phyloP scores from a whole-genome alignment of 2,888 invertebrate species.

The Protodeltote pygarga region DNA sequence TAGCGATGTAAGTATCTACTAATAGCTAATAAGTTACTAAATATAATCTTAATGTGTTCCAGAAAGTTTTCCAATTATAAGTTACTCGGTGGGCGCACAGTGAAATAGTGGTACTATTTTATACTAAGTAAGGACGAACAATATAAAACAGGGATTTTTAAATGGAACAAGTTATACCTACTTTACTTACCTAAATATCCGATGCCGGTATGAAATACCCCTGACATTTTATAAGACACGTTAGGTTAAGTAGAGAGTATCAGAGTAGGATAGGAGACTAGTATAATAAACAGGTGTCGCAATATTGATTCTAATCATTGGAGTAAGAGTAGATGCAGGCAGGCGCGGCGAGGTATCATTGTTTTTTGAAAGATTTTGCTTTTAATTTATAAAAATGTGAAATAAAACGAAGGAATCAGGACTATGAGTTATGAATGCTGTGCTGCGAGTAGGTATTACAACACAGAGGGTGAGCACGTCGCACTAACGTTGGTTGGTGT shows the following conservation, averaged over 20 bases:
- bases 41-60: slow-evolving; percentile 75
- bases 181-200: slow-evolving; percentile 51
- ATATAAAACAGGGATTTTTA: slow-evolving; percentile 79
- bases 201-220: slow-evolving; percentile 50
- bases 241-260: slow-evolving; percentile 51
- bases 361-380: slow-evolving; percentile 1
- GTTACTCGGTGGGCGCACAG: slow-evolving; percentile 66
- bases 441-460: slow-evolving; percentile 10
- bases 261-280: too few species aligned
- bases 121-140: slow-evolving; percentile 66
- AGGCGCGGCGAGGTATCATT: neutral
- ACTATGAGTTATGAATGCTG: slow-evolving; percentile 11
- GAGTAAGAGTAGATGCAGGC: neutral
- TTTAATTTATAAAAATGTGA: slow-evolving; percentile 10
- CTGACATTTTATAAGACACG: slow-evolving; percentile 53
- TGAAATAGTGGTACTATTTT: slow-evolving; percentile 57
- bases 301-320: slow-evolving; percentile 4
- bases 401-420: slow-evolving; percentile 7
- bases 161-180: slow-evolving; percentile 57
- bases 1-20: slow-evolving; percentile 26
- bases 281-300: slow-evolving; percentile 24
- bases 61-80: slow-evolving; percentile 77
- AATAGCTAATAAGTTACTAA: slow-evolving; percentile 46
- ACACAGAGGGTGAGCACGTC: slow-evolving; percentile 20
- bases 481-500: too few species aligned